Evolutionary conservation across 2,797 vertebrate species (phyloP).

Genomic region (Phrynocephalus guinanensis): DNA sequence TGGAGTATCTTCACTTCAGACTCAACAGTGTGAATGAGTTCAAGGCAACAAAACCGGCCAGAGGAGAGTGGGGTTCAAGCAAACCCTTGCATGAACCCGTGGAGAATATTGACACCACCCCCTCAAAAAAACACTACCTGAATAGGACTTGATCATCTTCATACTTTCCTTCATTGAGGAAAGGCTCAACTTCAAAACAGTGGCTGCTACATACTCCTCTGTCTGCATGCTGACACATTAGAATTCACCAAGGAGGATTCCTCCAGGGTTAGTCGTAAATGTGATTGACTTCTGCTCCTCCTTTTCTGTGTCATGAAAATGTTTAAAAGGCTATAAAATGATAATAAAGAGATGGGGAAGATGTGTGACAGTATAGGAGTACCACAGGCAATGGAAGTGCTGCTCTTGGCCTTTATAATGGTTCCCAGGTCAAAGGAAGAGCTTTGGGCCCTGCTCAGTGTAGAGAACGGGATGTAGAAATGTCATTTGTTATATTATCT

Average conservation of each 20-base stretch:
- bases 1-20: too few relatives aligned
- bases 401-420: slow-evolving; percentile 4
- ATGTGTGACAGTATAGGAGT: slow-evolving; percentile 24
- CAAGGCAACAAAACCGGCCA: too few relatives aligned
- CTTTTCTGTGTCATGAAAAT: background rate
- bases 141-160: too few relatives aligned
- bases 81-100: too few relatives aligned
- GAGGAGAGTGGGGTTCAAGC: too few relatives aligned
- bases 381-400: background rate
- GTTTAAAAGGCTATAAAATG: background rate
- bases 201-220: background rate
- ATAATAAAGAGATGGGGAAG: background rate
- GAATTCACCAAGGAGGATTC: fast-evolving
- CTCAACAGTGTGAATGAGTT: too few relatives aligned
- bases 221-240: background rate
- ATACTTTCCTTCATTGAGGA: background rate
- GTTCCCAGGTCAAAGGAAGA: slow-evolving; percentile 28
- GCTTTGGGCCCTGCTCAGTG: background rate
- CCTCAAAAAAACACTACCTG: too few relatives aligned
- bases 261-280: background rate
- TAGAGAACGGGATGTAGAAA: background rate
- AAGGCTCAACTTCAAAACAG: background rate
- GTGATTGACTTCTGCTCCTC: background rate
- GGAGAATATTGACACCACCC: too few relatives aligned
- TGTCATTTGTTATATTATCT: slow-evolving; percentile 29